A percentile compares a stretch with the other conserved stretches of the same genome.
phyloP scores from a whole-genome alignment of 2,888 invertebrate genomes.

The Cyclophora albipunctata region DNA sequence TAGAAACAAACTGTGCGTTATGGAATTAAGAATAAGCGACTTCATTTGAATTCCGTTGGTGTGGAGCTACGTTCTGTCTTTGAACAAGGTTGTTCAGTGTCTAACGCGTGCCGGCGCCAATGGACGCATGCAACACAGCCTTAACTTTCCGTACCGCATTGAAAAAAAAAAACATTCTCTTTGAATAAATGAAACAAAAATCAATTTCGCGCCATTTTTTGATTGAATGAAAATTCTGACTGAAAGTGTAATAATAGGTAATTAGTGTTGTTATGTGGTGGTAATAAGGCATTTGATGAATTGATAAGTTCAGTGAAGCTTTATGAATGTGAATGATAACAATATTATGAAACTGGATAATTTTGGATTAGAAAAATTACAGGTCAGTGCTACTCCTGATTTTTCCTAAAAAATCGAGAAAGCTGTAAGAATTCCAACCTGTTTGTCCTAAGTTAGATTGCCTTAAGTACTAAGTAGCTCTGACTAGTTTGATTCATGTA shows the following conservation, averaged over 20 bases:
- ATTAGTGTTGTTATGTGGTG: no score
- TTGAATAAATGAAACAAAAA: no score
- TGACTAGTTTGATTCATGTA: no score
- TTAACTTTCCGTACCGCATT: constrained; percentile 21
- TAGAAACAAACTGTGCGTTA: constrained; percentile 33
- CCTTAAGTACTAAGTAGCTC: no score
- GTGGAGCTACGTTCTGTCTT: constrained; percentile 34
- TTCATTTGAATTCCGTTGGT: constrained; percentile 39
- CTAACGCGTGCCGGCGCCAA: constrained; percentile 50
- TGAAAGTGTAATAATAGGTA: no score
- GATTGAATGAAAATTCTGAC: no score
- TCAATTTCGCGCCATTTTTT: no score
- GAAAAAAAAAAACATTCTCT: constrained; percentile 2
- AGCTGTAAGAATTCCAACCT: no score
- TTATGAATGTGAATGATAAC: no score
- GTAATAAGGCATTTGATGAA: no score
- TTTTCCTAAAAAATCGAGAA: neutral
- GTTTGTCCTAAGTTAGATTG: no score
- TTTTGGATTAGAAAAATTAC: constrained; percentile 65
- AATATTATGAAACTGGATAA: constrained; percentile 64
- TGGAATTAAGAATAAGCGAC: constrained; percentile 31
- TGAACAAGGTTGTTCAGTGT: constrained; percentile 34
- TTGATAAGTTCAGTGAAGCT: no score
- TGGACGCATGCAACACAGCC: constrained; percentile 52
- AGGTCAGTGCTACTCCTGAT: constrained; percentile 35